Evolutionary conservation across 2,888 invertebrate genomes (phyloP).

Genomic region (Chrysolina haemoptera): DNA sequence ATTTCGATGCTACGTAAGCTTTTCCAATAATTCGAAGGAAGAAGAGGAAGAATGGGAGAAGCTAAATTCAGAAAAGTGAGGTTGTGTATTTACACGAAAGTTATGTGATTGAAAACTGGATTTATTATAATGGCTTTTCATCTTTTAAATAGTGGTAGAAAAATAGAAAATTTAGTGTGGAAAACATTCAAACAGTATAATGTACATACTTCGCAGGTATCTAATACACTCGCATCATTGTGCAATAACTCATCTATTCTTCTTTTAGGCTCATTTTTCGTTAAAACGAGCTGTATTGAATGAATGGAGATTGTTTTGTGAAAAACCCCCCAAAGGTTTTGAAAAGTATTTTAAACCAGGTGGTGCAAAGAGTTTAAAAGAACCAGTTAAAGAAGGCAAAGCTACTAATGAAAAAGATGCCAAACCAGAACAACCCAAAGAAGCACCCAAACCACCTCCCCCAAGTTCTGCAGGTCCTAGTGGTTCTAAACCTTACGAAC

Average conservation of each 20-base stretch:
- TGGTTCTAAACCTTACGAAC: slow-evolving; percentile 67
- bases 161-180: slow-evolving; percentile 71
- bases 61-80: slow-evolving; percentile 14
- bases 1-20: no score
- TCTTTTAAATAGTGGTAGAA: slow-evolving; percentile 73
- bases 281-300: slow-evolving; percentile 74
- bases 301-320: slow-evolving; percentile 78
- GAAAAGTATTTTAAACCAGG: slow-evolving; percentile 90
- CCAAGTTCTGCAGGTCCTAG: slow-evolving; percentile 58
- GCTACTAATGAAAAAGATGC: slow-evolving; percentile 59
- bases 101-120: slow-evolving; percentile 41
- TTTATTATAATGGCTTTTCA: slow-evolving; percentile 74
- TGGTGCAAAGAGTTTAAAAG: slow-evolving; percentile 67
- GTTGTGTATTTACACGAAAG: not conserved
- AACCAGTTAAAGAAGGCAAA: slow-evolving; percentile 63
- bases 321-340: slow-evolving; percentile 92
- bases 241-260: slow-evolving; percentile 34
- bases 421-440: slow-evolving; percentile 57
- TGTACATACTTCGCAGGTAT: slow-evolving; percentile 62
- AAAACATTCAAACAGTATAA: slow-evolving; percentile 64
- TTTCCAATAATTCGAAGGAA: no score
- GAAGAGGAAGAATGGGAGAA: not conserved
- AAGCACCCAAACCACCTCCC: slow-evolving; percentile 66
- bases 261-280: slow-evolving; percentile 71
- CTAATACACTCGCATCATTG: slow-evolving; percentile 27